Base-by-base conservation (phyloP, 2,113 vertebrate genomes). In the Syrmaticus mikado region DNA sequence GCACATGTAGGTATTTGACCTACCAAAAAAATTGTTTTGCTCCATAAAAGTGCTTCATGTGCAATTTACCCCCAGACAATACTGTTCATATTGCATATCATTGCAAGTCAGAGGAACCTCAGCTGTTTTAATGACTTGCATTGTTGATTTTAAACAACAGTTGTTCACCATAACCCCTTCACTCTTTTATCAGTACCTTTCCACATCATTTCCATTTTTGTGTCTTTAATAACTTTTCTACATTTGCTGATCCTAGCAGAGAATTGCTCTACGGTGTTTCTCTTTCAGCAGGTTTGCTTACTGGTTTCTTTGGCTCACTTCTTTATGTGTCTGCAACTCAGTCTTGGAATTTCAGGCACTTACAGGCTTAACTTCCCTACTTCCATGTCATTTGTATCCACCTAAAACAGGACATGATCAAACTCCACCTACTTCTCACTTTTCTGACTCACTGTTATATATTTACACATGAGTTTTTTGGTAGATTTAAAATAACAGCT, bases 381-480 rank as follows among this genome's bases (percentile, higher is more conserved):
- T 89, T 87, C 64, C 4, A 1, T 70, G 62, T 79, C 32, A n/a
- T 81, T 75, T 78, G 27, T 89, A 34, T 50, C 67, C 61, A 65
- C 72, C 76, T 81, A 79, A 88, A 92, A 57, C 30, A 68, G 81
- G 40, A n/a, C 58, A 61, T 65, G 57, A 72, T 82, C 66, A 85
- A 85, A 83, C 87, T 88, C 79, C 87, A 82, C 60, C 77, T 91
- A 73, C 67, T 94, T 89, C 79, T 92, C 53, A 72, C 66, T 95
- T 70, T 93, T 94, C 83, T 94, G 89, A 95, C 91, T 96, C 90
- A 94, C 78, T 80, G 36, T 43, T 82, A 30, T 82, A 68, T 92
- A 94, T 95, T 95, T 95, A 87, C 90, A 89, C 77, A 77, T 61
- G 66, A 87, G 62, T 73, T 96, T 94, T 91, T 92, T 45, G 72